Evolutionary conservation across 1,140 invertebrate genomes (phyloP).

Genomic region (Drosophila bifasciata): DNA sequence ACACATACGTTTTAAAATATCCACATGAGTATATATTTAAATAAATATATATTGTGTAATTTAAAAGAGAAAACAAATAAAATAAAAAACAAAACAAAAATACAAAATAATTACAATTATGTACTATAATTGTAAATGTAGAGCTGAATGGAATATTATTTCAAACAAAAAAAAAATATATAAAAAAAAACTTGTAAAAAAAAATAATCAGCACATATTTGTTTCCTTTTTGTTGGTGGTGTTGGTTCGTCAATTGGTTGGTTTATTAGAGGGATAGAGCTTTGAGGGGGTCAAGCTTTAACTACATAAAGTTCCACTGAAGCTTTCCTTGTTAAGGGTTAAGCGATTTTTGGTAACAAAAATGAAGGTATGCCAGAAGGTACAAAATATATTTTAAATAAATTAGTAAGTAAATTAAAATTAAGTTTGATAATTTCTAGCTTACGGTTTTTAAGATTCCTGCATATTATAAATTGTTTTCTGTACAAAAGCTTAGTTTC

Average conservation of each 20-base stretch:
- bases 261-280: background rate
- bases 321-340: background rate
- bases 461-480: background rate
- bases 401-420: too few species aligned
- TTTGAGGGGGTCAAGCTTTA: slow-evolving; percentile 9
- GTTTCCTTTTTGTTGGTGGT: background rate
- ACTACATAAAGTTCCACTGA: background rate
- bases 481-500: background rate
- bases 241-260: too few species aligned
- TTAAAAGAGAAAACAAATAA: slow-evolving; percentile 55
- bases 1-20: slow-evolving; percentile 77
- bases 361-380: too few species aligned
- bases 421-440: too few species aligned
- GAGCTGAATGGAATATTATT: slow-evolving; percentile 80
- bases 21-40: slow-evolving; percentile 71
- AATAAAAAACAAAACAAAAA: slow-evolving; percentile 48
- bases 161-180: slow-evolving; percentile 67
- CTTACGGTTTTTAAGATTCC: background rate
- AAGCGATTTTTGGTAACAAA: too few species aligned
- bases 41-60: slow-evolving; percentile 67
- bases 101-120: slow-evolving; percentile 70
- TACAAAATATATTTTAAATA: too few species aligned
- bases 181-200: slow-evolving; percentile 66
- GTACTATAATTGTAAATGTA: slow-evolving; percentile 83
- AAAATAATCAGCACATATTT: slow-evolving; percentile 2